Evolutionary conservation across 2,888 invertebrate species (phyloP), one percentile per base, ranked within the genome.

Genomic region (Rhamphomyia laevipes): DNA sequence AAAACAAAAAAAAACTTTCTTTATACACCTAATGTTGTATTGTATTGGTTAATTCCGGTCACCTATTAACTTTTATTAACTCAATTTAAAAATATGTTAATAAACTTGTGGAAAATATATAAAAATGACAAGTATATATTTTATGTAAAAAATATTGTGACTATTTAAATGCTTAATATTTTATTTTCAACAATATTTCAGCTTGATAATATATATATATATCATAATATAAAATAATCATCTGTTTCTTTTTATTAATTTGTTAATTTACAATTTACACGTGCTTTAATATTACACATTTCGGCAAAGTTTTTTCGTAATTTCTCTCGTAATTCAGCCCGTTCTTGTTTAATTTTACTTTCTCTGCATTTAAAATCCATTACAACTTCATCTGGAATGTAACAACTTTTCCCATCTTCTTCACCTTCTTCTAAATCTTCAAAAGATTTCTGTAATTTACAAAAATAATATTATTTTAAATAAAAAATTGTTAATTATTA

Each of bases 321-420:
- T 50, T 81, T 86, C 68, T 88, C 83, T 48, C 92, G 77, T 61
- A 92, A 73, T 70, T 89, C 83, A 63, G 84, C 81, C 57, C 92
- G 81, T 72, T 87, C 81, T 63, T 86, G 82, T 53, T 81, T 80
- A 61, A 88, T 81, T 67, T 84, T 83, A 65, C 80, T 79, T 66
- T 77, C 77, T 64, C 85, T 84, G 57, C 84, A 84, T 73, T 86
- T 84, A 70, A 90, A 92, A 72, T 86, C 86, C 72, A 82, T 76
- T 57, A 93, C 84, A 68, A 91, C 92, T 71, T 91, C 91, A 59
- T 84, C 81, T 57, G 91, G 88, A 75, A 92, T 91, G 75, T 67
- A 64, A 63, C 64, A 83, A 83, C 84, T 78, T 50, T 60, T 65
- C 82, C 84, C 80, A 63, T 85, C 82, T 58, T 85, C 85, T 48